These are phyloP conservation scores for Drosophila athabasca DNA, from an alignment of 1,140 invertebrate species.

Conservation along the genomic window DNA sequence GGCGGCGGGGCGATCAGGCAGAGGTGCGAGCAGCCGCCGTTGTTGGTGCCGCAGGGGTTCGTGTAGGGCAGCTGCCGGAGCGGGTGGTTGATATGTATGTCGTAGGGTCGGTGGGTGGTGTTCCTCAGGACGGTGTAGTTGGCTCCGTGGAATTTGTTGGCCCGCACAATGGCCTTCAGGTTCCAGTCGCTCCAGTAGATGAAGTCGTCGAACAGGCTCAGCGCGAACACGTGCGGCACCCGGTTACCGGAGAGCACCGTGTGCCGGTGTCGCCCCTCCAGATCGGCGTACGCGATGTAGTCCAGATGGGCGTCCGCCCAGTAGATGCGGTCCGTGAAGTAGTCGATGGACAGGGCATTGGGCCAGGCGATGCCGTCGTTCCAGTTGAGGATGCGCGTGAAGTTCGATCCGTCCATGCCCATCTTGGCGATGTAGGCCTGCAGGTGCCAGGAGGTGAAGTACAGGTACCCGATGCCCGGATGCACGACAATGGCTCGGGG, in stretches of 20 bases:
- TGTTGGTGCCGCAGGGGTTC: constrained; percentile 96
- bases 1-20: constrained; percentile 95
- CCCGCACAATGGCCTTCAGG: constrained; percentile 92
- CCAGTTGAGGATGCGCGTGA: constrained; percentile 94
- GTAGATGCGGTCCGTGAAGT: constrained; percentile 96
- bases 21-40: constrained; percentile 98
- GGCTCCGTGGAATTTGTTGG: constrained; percentile 94
- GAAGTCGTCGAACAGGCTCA: constrained; percentile 96
- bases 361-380: constrained; percentile 99
- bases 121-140: constrained; percentile 92
- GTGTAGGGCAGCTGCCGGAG: constrained; percentile 91
- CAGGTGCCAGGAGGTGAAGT: constrained; percentile 98
- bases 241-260: constrained; percentile 90
- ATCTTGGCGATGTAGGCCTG: constrained; percentile 98
- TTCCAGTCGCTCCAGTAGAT: constrained; percentile 99
- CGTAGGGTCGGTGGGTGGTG: constrained; percentile 97
- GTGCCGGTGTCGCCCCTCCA: constrained; percentile 94
- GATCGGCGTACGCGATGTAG: constrained; percentile 96
- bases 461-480: constrained; percentile 96
- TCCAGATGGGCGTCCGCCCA: constrained; percentile 99
- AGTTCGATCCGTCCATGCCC: constrained; percentile 98
- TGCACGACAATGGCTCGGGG: constrained; percentile 97
- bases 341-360: constrained; percentile 98
- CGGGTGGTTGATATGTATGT: constrained; percentile 95
- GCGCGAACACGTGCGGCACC: constrained; percentile 97